These are phyloP conservation scores for Liparis tanakae DNA, from an alignment of 2,797 vertebrate genomes.

Conservation along the genomic window DNA sequence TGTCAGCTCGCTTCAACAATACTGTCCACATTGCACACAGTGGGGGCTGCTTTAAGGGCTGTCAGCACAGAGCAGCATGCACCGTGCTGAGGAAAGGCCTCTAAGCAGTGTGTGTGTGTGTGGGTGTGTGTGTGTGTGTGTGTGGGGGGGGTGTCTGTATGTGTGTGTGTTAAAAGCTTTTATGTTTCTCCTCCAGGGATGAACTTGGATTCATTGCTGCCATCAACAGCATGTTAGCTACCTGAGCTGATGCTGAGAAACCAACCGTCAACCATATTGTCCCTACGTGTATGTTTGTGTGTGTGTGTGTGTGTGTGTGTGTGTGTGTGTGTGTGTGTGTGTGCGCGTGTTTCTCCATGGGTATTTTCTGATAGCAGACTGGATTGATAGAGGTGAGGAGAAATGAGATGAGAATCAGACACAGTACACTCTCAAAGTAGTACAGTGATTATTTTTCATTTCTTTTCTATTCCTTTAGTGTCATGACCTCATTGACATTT, in stretches of 20 bases:
- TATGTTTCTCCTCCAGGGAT: constrained; percentile 39
- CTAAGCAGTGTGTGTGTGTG: constrained; percentile 13
- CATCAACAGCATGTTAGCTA: constrained; percentile 59
- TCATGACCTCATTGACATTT: constrained; percentile 9
- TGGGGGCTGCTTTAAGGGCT: constrained; percentile 4
- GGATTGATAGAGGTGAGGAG: background rate
- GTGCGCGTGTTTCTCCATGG: background rate
- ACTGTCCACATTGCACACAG: background rate
- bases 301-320: constrained; percentile 1
- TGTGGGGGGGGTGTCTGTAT: constrained; percentile 10
- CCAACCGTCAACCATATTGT: constrained; percentile 25
- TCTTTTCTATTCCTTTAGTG: background rate
- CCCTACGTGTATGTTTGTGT: constrained; percentile 8
- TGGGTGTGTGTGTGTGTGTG: constrained; percentile 14
- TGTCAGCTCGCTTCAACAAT: background rate
- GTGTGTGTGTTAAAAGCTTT: constrained; percentile 48
- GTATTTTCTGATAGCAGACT: constrained; percentile 3
- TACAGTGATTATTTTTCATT: background rate
- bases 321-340: background rate
- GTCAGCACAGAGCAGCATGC: constrained; percentile 16
- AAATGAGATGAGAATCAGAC: constrained; percentile 13
- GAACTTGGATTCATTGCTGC: constrained; percentile 25
- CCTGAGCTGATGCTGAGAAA: constrained; percentile 32
- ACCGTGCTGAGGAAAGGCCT: constrained; percentile 15
- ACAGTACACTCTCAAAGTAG: constrained; percentile 1